Evolutionary conservation across 1,140 invertebrate genomes (phyloP).

Genomic region (Gryon sp.): DNA sequence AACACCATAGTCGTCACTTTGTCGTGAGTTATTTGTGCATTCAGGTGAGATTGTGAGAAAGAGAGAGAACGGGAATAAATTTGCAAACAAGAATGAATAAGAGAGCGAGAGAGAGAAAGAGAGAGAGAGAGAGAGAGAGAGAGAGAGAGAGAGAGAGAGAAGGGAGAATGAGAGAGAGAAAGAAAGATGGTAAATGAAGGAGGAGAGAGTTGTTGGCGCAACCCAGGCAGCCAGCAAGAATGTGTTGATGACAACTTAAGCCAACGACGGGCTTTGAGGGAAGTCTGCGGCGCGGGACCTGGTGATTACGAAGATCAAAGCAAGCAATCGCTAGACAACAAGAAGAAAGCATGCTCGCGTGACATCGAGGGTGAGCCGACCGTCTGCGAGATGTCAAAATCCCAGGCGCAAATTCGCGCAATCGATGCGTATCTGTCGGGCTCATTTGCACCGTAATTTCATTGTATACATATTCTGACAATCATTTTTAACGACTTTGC

Average conservation of each 20-base stretch:
- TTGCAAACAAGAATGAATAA: not conserved
- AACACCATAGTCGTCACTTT: constrained; percentile 40
- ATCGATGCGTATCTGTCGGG: constrained; percentile 38
- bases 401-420: constrained; percentile 14
- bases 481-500: too few relatives aligned
- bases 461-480: too few relatives aligned
- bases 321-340: constrained; percentile 73
- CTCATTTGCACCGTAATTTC: too few relatives aligned
- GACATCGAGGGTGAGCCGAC: constrained; percentile 48
- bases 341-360: constrained; percentile 54
- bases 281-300: constrained; percentile 58
- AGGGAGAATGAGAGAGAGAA: not conserved
- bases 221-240: constrained; percentile 28
- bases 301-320: constrained; percentile 76
- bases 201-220: constrained; percentile 1
- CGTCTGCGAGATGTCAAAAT: constrained; percentile 33
- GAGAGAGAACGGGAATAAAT: not conserved
- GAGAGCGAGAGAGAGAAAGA: not conserved
- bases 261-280: constrained; percentile 57
- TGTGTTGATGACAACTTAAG: constrained; percentile 65
- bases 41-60: constrained; percentile 41
- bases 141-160: too few relatives aligned
- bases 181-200: not conserved
- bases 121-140: too few relatives aligned
- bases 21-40: constrained; percentile 42